Base-by-base conservation (phyloP, 1,140 invertebrate genomes). In the Brachionus angularis region DNA sequence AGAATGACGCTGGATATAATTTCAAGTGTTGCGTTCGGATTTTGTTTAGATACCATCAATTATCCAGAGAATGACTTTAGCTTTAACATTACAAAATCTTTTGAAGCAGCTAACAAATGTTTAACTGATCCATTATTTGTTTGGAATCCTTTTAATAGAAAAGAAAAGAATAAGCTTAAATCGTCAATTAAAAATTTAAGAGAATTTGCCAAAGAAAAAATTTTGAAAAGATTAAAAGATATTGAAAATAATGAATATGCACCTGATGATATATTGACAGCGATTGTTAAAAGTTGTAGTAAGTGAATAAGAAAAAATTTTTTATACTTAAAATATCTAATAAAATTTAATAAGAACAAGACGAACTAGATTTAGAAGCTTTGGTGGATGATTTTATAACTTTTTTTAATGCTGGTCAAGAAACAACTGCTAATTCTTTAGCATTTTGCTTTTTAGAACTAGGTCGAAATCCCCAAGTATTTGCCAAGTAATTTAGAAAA, bases 401-500 rank as follows among this genome's bases (percentile, higher is more conserved):
- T 21, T 62, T 62, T 62, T 62, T 62, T 16, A 62, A 42, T 29
- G 58, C 58, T 46, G 58, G 58, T 7, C 58, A 62, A 62, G 58
- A 62, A 39, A 62, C 58, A 36, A 62, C 58, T 5, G 58, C 58
- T n/a, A 62, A 62, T 46, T 23, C 58, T 0, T 36, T 62, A 16
- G 58, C 58, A 25, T 62, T 62, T 46, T 42, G 34, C n/a, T 62
- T 46, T 39, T 18, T 42, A 23, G 58, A 39, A 39, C 23, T 62
- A 14, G 58, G 34, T 36, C 31, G 27, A 16, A 39, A 62, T 36
- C 12, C 58, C 8, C 34, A 62, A 5, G 18, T 62, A 16, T 29
- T 62, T 23, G 18, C 16, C 34, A 62, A 62, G 58, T 33, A 36
- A 36, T 25, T n/a, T n/a, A n/a, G n/a, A n/a, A 2, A 52, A 52